phyloP scores from a whole-genome alignment of 2,888 invertebrate species.

The Euproctis similis region DNA sequence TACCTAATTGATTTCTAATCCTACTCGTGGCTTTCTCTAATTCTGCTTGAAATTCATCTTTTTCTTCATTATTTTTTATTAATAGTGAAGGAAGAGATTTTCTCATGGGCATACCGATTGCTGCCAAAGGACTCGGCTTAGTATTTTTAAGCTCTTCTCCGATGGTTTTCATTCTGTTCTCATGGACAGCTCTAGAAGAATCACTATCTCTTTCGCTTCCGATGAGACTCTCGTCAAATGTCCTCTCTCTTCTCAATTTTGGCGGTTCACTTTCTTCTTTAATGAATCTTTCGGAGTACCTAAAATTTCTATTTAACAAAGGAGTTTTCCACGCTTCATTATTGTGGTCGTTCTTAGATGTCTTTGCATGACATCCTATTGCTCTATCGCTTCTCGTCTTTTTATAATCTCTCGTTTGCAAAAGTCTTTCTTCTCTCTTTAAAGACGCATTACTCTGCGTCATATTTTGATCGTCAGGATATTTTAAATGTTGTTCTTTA shows the following conservation, averaged over 20 bases:
- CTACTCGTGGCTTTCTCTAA: constrained; percentile 70
- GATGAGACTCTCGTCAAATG: constrained; percentile 63
- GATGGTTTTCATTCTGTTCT: constrained; percentile 47
- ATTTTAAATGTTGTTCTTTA: constrained; percentile 61
- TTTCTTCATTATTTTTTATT: constrained; percentile 67
- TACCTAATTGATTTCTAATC: constrained; percentile 66
- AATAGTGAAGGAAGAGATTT: constrained; percentile 75
- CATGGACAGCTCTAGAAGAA: constrained; percentile 48
- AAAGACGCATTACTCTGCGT: constrained; percentile 54
- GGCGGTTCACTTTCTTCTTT: constrained; percentile 54
- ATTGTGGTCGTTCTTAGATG: constrained; percentile 57
- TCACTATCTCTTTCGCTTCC: constrained; percentile 49
- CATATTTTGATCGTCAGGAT: constrained; percentile 61
- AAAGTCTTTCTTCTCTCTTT: constrained; percentile 63
- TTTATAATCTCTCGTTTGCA: constrained; percentile 68
- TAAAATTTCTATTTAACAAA: constrained; percentile 61
- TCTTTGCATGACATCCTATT: constrained; percentile 66
- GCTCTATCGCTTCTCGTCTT: constrained; percentile 66
- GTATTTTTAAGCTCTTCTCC: constrained; percentile 49
- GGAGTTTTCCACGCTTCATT: constrained; percentile 68
- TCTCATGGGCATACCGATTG: constrained; percentile 58
- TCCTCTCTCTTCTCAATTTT: constrained; percentile 64
- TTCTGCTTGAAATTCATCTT: constrained; percentile 73
- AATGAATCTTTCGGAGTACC: constrained; percentile 67
- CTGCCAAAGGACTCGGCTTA: constrained; percentile 45